Base-by-base conservation (phyloP, 2,888 invertebrate genomes). In the Cheilosia impressa region DNA sequence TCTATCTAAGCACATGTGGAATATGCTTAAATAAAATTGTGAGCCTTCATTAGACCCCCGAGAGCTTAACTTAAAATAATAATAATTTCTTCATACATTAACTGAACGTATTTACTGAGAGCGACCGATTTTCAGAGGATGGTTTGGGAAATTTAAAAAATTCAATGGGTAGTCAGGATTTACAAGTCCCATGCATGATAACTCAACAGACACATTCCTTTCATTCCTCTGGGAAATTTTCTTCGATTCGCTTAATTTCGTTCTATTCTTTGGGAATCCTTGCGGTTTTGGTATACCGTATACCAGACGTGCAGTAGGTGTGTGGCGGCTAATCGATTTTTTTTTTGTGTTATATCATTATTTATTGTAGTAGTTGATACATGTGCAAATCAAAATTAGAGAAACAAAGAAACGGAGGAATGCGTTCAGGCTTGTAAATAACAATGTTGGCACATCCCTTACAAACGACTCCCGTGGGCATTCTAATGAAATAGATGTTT, bases 401-500 rank as follows among this genome's bases (percentile, higher is more conserved):
- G 38, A 24, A 27, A 27, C 17, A 31, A 31, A 62, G 22, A 53
- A 50, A 24, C 2, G 9, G 15, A 15, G 45, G 15, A 45, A 15
- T 53, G n/a, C 34, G 43, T 60, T 13, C 17, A 17, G 45, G 41
- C 34, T 53, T 34, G 58, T 65, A 58, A 58, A 76, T 71, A 71
- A 71, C 71, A 34, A n/a, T 52, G 76, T 81, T 63, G 17, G 57
- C 71, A 15, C 52, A 53, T 22, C 62, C 41, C 63, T 60, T 50
- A 81, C 58, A 81, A 81, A 81, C 53, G 50, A 53, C 69, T 58
- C 76, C 76, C 81, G 43, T 17, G 65, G 65, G 81, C 38, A 81
- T 81, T 76, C 71, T 76, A 71, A 73, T 73, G 55, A 73, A 73
- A 73, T 63, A 73, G 58, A 81, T 76, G 17, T 65, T 65, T 76